Percentiles rank a stretch among this genome's conserved stretches.
Conservation (phyloP, 2,113 vertebrate species). For the Camarhynchus parvulus region DNA sequence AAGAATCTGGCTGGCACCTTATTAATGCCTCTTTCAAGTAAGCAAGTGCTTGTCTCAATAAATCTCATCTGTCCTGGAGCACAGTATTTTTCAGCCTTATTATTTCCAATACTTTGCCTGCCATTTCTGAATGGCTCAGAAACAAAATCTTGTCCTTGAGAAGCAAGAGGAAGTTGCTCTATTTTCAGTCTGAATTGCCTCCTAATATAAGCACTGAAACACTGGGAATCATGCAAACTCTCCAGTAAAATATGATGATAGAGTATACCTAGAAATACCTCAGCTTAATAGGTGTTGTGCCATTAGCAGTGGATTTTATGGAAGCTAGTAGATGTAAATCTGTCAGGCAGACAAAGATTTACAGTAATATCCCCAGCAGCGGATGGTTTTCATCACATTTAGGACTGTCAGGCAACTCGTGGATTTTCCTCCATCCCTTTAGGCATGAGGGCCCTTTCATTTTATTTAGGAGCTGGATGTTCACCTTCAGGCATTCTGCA, state of each 20-base stretch:
- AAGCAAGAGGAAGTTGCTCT: conserved; percentile 69
- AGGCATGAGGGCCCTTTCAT: conserved; percentile 39
- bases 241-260: conserved; percentile 76
- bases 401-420: conserved; percentile 47
- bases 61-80: conserved; percentile 10
- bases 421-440: conserved; percentile 59
- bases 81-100: conserved; percentile 60
- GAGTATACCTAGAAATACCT: conserved; percentile 75
- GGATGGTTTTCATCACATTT: conserved; percentile 75
- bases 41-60: not conserved
- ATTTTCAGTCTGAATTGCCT: conserved; percentile 65
- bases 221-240: conserved; percentile 75
- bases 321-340: conserved; percentile 76
- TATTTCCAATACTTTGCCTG: conserved; percentile 62
- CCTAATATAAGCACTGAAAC: conserved; percentile 68
- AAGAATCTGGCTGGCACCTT: not conserved
- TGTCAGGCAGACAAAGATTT: conserved; percentile 78
- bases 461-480: conserved; percentile 53
- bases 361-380: conserved; percentile 63
- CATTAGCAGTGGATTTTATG: conserved; percentile 80
- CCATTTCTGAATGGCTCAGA: conserved; percentile 56
- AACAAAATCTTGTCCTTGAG: conserved; percentile 74
- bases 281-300: conserved; percentile 79
- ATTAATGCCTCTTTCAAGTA: conserved; percentile 26
- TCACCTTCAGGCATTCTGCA: conserved; percentile 54